Evolutionary conservation across 2,113 vertebrate species (phyloP), one percentile per base, ranked within the genome.

Genomic region (Odobenus rosmarus): DNA sequence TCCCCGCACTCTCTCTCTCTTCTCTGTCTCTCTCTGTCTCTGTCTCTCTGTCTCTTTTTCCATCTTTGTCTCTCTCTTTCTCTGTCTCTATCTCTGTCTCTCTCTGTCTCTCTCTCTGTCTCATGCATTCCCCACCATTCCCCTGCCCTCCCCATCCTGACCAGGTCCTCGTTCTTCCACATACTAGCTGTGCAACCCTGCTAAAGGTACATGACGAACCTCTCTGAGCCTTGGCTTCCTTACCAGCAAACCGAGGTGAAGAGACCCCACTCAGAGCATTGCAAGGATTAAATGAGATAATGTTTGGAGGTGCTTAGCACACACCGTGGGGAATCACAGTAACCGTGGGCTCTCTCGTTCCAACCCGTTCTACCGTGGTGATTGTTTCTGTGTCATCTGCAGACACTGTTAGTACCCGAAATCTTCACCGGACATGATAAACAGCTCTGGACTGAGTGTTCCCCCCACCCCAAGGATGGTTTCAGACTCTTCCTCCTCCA

Each of bases 321-420:
- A 3, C 51, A 16, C n/a, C 0, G 33, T 4, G 31, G n/a, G 53
- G 39, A 84, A 46, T 42, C 1, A 0, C 28, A 57, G 5, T 15
- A 8, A 26, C 19, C 12, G 0, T 2, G 8, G 61, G n/a, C 80
- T 39, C 53, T 64, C 26, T 31, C 33, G 0, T 13, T 18, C 9
- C 46, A 31, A 0, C 28, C 23, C 0, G 0, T 51, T 57, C 93
- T 42, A 7, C 39, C 1, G 0, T 4, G 0, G 4, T 1, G 14
- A 18, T 1, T 10, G 8, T 15, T 3, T 46, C 15, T 9, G 24
- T 10, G 55, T 49, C 28, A 12, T 23, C 31, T 72, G 8, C 16
- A 61, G 67, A 49, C 23, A 3, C 14, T 26, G 8, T n/a, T 7
- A 49, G 26, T 4, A 8, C 74, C 19, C 9, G 21, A 61, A 12